phyloP scores from a whole-genome alignment of 2,797 vertebrate genomes.

The Sylvia borin region DNA sequence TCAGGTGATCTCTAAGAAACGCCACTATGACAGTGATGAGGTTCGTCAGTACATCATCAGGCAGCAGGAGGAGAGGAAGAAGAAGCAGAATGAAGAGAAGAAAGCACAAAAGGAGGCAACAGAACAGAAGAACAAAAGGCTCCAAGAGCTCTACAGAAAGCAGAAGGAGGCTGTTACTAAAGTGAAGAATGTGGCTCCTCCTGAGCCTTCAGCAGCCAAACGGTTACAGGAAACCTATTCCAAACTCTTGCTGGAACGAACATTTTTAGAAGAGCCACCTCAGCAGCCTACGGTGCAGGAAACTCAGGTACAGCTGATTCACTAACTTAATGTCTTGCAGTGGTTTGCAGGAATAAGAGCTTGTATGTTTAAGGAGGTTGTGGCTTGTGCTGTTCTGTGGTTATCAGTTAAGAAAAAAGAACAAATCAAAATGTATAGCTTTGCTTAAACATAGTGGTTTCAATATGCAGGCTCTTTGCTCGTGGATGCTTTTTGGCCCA shows the following conservation, averaged over 20 bases:
- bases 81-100: conserved; percentile 88
- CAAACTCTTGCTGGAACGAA: conserved; percentile 84
- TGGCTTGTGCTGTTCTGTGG: not conserved
- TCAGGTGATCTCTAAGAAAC: conserved; percentile 82
- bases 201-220: conserved; percentile 77
- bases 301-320: conserved; percentile 70
- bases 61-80: conserved; percentile 92
- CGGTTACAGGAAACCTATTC: conserved; percentile 89
- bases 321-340: not conserved
- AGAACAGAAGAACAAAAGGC: conserved; percentile 88
- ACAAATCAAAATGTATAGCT: not conserved
- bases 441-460: not conserved
- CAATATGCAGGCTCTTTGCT: not conserved
- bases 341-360: conserved; percentile 8
- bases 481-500: not conserved
- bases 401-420: not conserved
- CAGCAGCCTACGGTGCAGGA: conserved; percentile 69
- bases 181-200: conserved; percentile 51
- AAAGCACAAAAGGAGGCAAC: conserved; percentile 87
- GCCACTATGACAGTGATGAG: conserved; percentile 91
- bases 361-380: not conserved
- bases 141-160: conserved; percentile 93
- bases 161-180: conserved; percentile 83
- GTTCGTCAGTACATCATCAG: conserved; percentile 91
- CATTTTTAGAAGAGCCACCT: conserved; percentile 75